A percentile compares a stretch with the other conserved stretches of the same genome.
These are phyloP conservation scores for Phortica magna DNA, from an alignment of 2,888 invertebrate genomes.

Conservation along the genomic window DNA sequence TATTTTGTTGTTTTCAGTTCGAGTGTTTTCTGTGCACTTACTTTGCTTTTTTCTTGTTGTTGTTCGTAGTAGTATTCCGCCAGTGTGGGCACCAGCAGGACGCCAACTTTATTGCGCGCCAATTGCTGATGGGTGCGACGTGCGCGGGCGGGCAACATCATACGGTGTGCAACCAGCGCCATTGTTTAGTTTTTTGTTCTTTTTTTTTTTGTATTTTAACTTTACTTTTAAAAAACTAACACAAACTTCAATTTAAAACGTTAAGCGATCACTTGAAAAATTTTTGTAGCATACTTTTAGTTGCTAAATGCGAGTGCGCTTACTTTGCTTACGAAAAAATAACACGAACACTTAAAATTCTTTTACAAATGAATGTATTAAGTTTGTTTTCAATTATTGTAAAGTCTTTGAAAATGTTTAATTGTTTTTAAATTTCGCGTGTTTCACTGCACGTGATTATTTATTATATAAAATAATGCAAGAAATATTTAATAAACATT, in stretches of 20 bases:
- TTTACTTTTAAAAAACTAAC: not conserved
- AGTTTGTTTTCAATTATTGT: not conserved
- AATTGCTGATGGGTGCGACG: conserved; percentile 60
- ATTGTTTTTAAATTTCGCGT: not conserved
- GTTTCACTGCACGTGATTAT: not conserved
- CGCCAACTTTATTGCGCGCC: conserved; percentile 68
- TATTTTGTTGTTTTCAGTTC: not conserved
- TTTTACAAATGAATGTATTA: not conserved
- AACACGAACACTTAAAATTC: not conserved
- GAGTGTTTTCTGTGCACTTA: conserved; percentile 31
- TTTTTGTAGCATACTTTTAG: not conserved
- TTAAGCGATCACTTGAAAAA: not conserved
- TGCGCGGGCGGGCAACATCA: conserved; percentile 67
- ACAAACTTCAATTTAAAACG: too few species aligned
- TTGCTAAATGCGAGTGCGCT: not conserved
- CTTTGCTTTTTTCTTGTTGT: conserved; percentile 50
- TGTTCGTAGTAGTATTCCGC: conserved; percentile 55
- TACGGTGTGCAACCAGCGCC: conserved; percentile 73
- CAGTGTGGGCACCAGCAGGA: conserved; percentile 64
- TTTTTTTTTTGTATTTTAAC: not conserved
- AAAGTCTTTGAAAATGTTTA: not conserved
- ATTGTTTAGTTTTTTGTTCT: conserved; percentile 47
- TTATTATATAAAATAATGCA: not conserved
- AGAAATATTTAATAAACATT: too few species aligned
- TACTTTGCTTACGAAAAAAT: not conserved